Evolutionary conservation across 64 coral and sea anemone species (phyloP).

Genomic region (Cladopsammia gracilis): DNA sequence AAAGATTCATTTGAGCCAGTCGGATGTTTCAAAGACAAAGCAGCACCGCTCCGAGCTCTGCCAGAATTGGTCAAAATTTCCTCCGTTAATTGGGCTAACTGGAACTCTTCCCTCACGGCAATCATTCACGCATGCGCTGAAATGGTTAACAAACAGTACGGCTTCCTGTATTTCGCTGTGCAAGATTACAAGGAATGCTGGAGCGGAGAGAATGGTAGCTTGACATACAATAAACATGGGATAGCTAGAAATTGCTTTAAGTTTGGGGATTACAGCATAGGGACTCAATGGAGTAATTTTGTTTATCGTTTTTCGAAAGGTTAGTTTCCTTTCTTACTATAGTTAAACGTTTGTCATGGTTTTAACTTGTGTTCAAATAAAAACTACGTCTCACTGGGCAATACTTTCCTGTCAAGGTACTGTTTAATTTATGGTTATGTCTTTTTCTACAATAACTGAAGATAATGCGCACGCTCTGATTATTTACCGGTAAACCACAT

Average conservation of each 20-base stretch:
- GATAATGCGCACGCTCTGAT: too few species aligned
- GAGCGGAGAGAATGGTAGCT: not conserved
- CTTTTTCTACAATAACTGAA: too few species aligned
- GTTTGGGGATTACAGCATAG: not conserved
- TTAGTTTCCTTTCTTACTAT: not conserved
- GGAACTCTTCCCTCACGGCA: not conserved
- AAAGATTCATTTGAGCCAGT: not conserved
- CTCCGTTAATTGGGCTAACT: not conserved
- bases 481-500: too few species aligned
- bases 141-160: not conserved
- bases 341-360: too few species aligned
- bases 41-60: not conserved
- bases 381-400: too few species aligned
- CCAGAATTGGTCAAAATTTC: not conserved
- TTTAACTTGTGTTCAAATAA: too few species aligned
- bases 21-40: not conserved
- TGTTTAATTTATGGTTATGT: too few species aligned
- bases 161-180: not conserved
- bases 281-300: not conserved
- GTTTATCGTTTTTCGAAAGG: conserved; percentile 14
- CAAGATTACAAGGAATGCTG: not conserved
- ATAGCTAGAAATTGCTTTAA: not conserved
- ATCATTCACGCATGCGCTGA: not conserved
- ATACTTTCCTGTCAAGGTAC: too few species aligned
- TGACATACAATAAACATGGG: not conserved